Conservation (phyloP, 2,888 invertebrate species). For the Folsomia candida region DNA sequence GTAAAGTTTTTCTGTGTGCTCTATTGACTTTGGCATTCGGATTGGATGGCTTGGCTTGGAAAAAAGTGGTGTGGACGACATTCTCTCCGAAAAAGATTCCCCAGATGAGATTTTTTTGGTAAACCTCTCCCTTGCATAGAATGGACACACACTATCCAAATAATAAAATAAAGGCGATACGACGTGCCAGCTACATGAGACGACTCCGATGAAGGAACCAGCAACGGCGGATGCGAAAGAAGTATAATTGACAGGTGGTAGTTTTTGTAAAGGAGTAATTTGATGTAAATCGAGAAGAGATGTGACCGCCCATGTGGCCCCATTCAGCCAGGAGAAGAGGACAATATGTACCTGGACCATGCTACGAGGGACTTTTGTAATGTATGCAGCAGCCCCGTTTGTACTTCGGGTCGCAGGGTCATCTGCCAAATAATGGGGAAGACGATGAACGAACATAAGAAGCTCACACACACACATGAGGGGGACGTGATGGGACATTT, state of each 20-base stretch:
- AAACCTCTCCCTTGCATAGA: too few species aligned
- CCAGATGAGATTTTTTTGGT: neutral
- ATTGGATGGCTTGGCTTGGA: too few species aligned
- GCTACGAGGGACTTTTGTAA: neutral
- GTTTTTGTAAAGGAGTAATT: constrained; percentile 6
- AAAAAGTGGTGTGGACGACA: too few species aligned
- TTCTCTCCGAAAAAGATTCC: too few species aligned
- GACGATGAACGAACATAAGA: neutral
- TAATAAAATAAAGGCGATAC: neutral
- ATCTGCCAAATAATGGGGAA: neutral
- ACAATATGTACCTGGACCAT: constrained; percentile 1
- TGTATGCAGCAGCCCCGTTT: neutral
- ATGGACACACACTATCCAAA: neutral
- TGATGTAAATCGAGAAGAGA: constrained; percentile 11
- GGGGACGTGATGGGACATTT: neutral
- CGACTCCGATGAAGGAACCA: neutral
- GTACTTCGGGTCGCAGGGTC: neutral
- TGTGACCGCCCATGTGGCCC: constrained; percentile 20
- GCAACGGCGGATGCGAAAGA: neutral
- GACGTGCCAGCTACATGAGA: neutral
- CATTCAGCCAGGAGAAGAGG: neutral
- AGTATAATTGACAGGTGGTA: constrained; percentile 6
- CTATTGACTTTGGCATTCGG: neutral
- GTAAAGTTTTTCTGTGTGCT: neutral
- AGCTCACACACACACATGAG: too few species aligned